Base-by-base conservation (phyloP, 1,140 invertebrate genomes). In the Drosophila neocordata region DNA sequence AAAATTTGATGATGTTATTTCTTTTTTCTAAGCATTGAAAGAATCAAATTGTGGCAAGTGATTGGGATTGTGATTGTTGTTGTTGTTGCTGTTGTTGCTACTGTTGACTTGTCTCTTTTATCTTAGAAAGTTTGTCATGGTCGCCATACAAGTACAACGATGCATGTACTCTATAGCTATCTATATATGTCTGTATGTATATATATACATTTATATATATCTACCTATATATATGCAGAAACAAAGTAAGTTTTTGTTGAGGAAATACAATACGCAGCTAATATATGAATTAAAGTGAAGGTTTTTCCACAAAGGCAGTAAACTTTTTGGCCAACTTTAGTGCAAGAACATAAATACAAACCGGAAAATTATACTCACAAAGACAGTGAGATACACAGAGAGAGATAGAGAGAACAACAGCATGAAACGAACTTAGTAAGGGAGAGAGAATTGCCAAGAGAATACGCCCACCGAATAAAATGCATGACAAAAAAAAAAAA, bases 21-120 rank as follows among this genome's bases (percentile, higher is more conserved):
- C 65, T 73, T 60, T 64, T 69, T 51, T 24, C 37, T 31, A 31
- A 69, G 75, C 74, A 68, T 61, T 57, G 61, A 68, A 48, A 60
- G 58, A 38, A 57, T 41, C 52, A 61, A 75, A 75, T 75, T 75
- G 72, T 74, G 72, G 72, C 71, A 74, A 62, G 72, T 74, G 74
- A 74, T 61, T 74, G 72, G 51, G 67, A 68, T 65, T 15, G 15
- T 24, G 22, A 24, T 1, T 22, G 24, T 35, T 57, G n/a, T 13
- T 57, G 31, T 9, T 35, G 27, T 34, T 22, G 24, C 20, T 57
- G n/a, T 12, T 57, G 31, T 2, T 35, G 27, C 27, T 31, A 7
- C 27, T 31, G 27, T 31, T 31, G 27, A 31, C 27, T 31, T 34
- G 13, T 31, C 53, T 31, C 53, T 55, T 55, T 27, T 65, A 51